Base-by-base conservation (phyloP, 2,113 vertebrate genomes). In the Callaeas wilsoni region DNA sequence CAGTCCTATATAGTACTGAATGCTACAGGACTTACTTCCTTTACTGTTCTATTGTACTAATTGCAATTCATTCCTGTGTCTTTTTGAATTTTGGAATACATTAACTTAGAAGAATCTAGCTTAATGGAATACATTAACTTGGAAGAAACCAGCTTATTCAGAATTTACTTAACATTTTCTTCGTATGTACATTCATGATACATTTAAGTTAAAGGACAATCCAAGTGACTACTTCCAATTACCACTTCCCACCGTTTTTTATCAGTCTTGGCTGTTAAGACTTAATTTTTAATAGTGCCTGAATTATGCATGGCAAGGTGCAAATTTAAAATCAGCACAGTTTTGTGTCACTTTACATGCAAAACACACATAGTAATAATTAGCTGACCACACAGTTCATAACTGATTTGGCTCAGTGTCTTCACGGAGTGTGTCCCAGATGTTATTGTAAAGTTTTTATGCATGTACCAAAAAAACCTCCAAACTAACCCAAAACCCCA, bases 391-490 rank as follows among this genome's bases (percentile, higher is more conserved):
- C 33, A 78, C 33, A 91, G 46, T 94, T 97, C 90, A 74, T 85
- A 95, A 94, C 52, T 65, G 55, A 88, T 93, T 91, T 97, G 87
- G 92, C 92, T 74, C 60, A 50, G 52, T 65, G 39, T 96, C 84
- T 84, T 93, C 71, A 65, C 13, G 56, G 80, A 93, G 82, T 89
- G 59, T 88, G 30, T 89, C 79, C 92, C 96, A 97, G 94, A 97
- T 95, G 94, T 89, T 94, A 67, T 7, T 67, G 39, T 74, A 63
- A 94, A 91, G 56, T 82, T 90, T 80, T 77, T 59, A 68, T 87
- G 32, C n/a, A 78, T 12, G n/a, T 60, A 70, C 23, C 50, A 93
- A 92, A 97, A 94, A 93, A 68, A 18, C 27, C 46, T n/a, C 33
- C 41, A 46, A 57, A 81, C 42, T 47, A 92, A 56, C 11, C 27